Evolutionary conservation across 2,113 vertebrate genomes (phyloP), one percentile per base, ranked within the genome.

Genomic region (Grus americana): DNA sequence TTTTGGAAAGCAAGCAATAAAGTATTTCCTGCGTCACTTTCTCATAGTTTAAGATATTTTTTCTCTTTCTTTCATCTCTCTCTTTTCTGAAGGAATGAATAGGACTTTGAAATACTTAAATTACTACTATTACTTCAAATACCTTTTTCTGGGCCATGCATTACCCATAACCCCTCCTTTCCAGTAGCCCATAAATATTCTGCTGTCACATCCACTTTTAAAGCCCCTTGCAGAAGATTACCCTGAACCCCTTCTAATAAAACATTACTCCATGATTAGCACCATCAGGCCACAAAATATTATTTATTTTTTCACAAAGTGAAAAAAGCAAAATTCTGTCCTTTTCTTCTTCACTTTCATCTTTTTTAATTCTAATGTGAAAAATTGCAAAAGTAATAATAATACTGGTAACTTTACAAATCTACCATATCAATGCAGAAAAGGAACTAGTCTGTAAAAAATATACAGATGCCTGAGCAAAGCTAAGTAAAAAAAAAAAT

Each of bases 111-210:
- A 62, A 84, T 80, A 40, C 8, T 91, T 76, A 8, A 72, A 79
- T 38, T 44, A 27, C 1, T 44, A n/a, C 29, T n/a, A 32, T 42
- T 81, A 40, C 19, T 76, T 59, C 22, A 81, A 59, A 75, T 76
- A 65, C 6, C 3, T 15, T 57, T 18, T 63, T 15, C 4, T 24
- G 30, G 12, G 18, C 3, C 1, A 1, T 27, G 4, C 22, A 57
- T 70, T 74, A 70, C 5, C 5, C 24, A 44, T 16, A 78, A 18
- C 6, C 3, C 1, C 29, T 89, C 9, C n/a, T 34, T 87, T 66
- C 15, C 29, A 46, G 5, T 42, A 70, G 68, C 30, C 8, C 38
- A 52, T 32, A 61, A 61, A 59, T 61, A 70, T 40, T 59, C 38
- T 50, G 12, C 29, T 73, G 18, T 20, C 15, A 29, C 7, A 59